Conservation (phyloP, 1,140 invertebrate species). For the Aphis craccivora region DNA sequence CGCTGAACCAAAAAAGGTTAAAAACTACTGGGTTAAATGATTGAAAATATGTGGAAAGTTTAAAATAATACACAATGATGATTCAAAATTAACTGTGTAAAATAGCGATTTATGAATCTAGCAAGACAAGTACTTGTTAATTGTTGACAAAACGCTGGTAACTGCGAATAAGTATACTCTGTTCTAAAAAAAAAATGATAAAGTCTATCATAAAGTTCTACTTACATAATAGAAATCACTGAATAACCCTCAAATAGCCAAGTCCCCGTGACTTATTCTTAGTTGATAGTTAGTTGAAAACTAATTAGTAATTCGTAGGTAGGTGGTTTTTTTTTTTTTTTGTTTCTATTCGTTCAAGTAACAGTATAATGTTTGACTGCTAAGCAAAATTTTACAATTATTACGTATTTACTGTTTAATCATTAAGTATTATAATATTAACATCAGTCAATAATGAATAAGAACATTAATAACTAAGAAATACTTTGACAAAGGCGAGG, state of each 20-base stretch:
- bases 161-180: background rate
- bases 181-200: background rate
- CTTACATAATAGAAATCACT: background rate
- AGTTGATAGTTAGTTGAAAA: background rate
- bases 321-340: background rate
- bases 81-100: background rate
- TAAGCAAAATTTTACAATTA: background rate
- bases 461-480: background rate
- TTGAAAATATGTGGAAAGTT: background rate
- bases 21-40: background rate
- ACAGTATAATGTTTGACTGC: background rate
- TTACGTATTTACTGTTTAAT: background rate
- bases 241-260: background rate
- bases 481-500: constrained; percentile 1
- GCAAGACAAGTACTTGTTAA: background rate
- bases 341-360: background rate
- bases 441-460: background rate
- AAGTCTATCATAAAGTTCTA: background rate
- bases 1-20: no score
- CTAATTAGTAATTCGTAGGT: background rate
- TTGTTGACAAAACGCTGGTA: background rate
- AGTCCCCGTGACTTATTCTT: background rate
- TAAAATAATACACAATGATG: background rate
- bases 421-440: background rate
- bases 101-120: background rate